Evolutionary conservation across 2,797 vertebrate species (phyloP), one percentile per base, ranked within the genome.

Genomic region (Champsocephalus esox): DNA sequence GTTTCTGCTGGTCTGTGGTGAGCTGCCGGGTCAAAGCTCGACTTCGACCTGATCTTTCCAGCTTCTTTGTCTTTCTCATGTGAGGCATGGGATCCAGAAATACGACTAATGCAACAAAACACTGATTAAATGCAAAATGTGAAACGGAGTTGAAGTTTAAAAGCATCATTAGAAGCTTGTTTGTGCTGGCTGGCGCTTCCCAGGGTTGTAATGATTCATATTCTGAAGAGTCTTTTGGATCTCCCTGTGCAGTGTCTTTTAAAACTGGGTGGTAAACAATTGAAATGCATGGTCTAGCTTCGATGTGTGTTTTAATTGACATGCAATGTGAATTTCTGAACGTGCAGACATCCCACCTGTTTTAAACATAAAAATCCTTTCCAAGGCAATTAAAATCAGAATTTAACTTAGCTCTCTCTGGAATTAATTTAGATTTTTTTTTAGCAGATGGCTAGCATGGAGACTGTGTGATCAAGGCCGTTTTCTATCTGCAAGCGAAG

Each of bases 361-460:
- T 68, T 81, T 49, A 76, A 77, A 85, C 66, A 60, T 55, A 61
- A 70, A 81, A 70, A 63, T 52, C 14, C 52, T 67, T 67, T 70
- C 48, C 67, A 52, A 43, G 16, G 9, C 67, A 75, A 50, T 44
- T 62, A 43, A 64, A 12, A 55, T 64, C 16, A 63, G 32, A 64
- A 46, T 54, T 76, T 44, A 44, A 50, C 64, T 69, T 62, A 76
- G 24, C 12, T 82, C 76, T 86, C 76, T 75, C 74, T 82, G 70
- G 78, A 80, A 46, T 81, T 77, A 84, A 87, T 83, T 81, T 88
- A 69, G 72, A 82, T 66, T 79, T 71, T 78, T 78, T 80, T 82
- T 75, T 55, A 73, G 65, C 56, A 56, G 66, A 66, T 9, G 8
- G 57, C 64, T 68, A 58, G 49, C 60, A 44, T 46, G 1, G n/a